Conservation (phyloP, 2,797 vertebrate genomes). For the Balearica regulorum region DNA sequence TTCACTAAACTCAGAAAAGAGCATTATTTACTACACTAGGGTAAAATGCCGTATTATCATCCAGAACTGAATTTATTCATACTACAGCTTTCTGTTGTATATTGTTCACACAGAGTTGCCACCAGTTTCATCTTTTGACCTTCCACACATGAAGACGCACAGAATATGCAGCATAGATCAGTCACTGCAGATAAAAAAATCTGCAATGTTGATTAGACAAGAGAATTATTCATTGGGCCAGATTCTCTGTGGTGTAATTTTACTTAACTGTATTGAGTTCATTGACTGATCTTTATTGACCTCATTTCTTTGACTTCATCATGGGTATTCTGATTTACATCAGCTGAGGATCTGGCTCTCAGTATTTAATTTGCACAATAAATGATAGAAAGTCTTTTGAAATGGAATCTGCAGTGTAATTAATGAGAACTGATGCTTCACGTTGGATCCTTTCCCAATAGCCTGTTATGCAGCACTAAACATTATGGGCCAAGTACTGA, state of each 20-base stretch:
- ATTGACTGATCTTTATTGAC: constrained; percentile 43
- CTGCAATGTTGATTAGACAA: constrained; percentile 1
- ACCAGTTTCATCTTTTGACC: constrained; percentile 1
- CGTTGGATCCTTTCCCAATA: constrained; percentile 40
- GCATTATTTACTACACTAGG: neutral
- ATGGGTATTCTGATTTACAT: neutral
- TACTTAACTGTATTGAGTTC: constrained; percentile 8
- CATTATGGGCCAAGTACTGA: constrained; percentile 33
- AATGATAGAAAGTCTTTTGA: constrained; percentile 52
- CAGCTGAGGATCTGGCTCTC: constrained; percentile 33
- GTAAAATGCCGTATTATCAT: neutral
- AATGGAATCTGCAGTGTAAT: constrained; percentile 44
- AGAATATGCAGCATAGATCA: neutral
- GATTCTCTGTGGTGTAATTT: constrained; percentile 15
- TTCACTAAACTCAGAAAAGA: neutral
- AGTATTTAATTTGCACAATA: constrained; percentile 25
- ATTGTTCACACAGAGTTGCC: neutral
- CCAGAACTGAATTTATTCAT: neutral
- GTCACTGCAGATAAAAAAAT: constrained; percentile 16
- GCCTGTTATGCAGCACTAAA: constrained; percentile 8
- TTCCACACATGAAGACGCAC: neutral
- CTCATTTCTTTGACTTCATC: constrained; percentile 34
- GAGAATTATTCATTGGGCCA: constrained; percentile 31
- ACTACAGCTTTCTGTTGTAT: neutral
- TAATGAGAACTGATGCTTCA: constrained; percentile 46